Evolutionary conservation across 1,140 invertebrate species (phyloP).

Genomic region (Cheumatopsyche charites): DNA sequence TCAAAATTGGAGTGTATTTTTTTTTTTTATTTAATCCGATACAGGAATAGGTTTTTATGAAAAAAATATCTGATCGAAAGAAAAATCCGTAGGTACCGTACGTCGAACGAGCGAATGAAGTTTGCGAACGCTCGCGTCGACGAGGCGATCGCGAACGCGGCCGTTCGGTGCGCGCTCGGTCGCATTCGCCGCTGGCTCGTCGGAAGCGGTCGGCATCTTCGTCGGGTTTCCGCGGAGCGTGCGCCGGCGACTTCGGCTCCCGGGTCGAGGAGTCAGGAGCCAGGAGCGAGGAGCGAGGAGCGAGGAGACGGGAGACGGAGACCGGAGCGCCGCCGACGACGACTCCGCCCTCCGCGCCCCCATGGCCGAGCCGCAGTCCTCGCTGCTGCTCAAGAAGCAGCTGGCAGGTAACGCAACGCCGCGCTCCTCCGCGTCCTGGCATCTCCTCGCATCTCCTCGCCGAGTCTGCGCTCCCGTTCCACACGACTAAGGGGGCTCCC

Average conservation of each 20-base stretch:
- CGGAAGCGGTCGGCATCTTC: too few relatives aligned
- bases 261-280: background rate
- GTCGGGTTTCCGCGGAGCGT: too few relatives aligned
- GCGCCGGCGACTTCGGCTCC: background rate
- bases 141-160: background rate
- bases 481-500: background rate
- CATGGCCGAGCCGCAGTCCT: constrained; percentile 94
- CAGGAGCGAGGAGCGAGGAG: background rate
- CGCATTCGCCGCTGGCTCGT: too few relatives aligned
- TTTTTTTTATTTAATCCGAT: too few relatives aligned
- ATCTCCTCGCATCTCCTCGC: too few relatives aligned
- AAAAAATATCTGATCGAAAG: too few relatives aligned
- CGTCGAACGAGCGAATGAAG: too few relatives aligned
- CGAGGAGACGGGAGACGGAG: background rate
- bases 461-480: too few relatives aligned
- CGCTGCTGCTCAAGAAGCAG: constrained; percentile 93
- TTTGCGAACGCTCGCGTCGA: background rate
- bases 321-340: background rate
- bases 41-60: too few relatives aligned
- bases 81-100: too few relatives aligned
- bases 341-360: background rate
- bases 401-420: constrained; percentile 95
- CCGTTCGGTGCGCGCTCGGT: background rate
- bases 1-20: too few relatives aligned
- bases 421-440: background rate